A percentile compares a stretch with the other conserved stretches of the same genome.
Conservation (phyloP, 2,888 invertebrate genomes). For the Trichacis sp. region DNA sequence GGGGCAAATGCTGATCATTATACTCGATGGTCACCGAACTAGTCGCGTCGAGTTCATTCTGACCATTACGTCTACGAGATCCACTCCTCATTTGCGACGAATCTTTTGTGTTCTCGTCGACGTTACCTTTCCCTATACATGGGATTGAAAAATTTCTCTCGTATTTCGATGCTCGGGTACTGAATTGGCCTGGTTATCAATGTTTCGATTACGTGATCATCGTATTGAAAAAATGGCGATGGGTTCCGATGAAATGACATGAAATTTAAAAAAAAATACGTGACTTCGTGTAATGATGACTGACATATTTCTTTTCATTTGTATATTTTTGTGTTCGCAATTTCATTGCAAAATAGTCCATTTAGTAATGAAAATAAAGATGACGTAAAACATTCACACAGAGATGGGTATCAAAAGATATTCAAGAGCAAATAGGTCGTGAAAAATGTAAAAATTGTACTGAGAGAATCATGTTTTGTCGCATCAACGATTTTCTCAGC, state of each 20-base stretch:
- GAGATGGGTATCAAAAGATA: background rate
- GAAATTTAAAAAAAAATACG: too few relatives aligned
- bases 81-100: slow-evolving; percentile 57
- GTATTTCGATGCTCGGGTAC: slow-evolving; percentile 4
- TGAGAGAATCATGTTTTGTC: background rate
- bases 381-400: too few relatives aligned
- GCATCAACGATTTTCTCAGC: background rate
- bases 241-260: too few relatives aligned
- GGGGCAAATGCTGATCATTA: slow-evolving; percentile 63
- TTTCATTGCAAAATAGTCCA: too few relatives aligned
- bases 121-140: slow-evolving; percentile 65
- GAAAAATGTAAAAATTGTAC: background rate
- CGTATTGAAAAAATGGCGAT: background rate
- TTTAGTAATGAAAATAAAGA: too few relatives aligned
- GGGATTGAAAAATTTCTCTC: slow-evolving; percentile 55
- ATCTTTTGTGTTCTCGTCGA: slow-evolving; percentile 46
- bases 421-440: background rate
- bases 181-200: background rate
- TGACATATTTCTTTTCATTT: too few relatives aligned
- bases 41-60: slow-evolving; percentile 59
- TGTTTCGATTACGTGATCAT: background rate
- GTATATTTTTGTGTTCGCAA: too few relatives aligned
- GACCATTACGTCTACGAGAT: slow-evolving; percentile 56
- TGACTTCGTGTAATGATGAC: too few relatives aligned
- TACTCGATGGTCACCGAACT: slow-evolving; percentile 60